phyloP scores from a whole-genome alignment of 2,113 vertebrate species.

The Notarius lentiginosus region DNA sequence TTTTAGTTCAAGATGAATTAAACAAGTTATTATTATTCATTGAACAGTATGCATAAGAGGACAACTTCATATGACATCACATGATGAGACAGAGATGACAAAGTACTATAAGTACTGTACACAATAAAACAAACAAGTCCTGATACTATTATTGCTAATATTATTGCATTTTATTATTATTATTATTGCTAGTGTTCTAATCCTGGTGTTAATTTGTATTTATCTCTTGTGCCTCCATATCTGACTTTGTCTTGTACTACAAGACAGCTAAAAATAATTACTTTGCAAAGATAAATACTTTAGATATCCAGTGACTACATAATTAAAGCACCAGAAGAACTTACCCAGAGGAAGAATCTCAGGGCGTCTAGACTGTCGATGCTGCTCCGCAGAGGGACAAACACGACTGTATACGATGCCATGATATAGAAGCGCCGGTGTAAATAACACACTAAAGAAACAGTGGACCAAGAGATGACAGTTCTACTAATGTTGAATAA shows the following conservation, averaged over 20 bases:
- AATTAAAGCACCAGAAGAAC: background rate
- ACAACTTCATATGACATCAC: background rate
- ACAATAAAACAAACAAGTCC: background rate
- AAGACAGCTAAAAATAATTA: background rate
- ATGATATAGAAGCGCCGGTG: background rate
- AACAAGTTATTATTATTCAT: too few species aligned
- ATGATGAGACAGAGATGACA: background rate
- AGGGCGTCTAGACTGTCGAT: constrained; percentile 30
- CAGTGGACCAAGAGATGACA: background rate
- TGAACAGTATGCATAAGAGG: background rate
- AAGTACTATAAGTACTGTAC: background rate
- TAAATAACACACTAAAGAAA: constrained; percentile 7
- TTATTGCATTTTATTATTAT: background rate
- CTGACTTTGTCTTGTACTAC: background rate
- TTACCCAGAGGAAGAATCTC: constrained; percentile 47
- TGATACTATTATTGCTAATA: background rate
- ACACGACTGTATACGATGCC: constrained; percentile 39
- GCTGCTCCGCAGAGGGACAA: constrained; percentile 21
- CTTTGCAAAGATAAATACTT: background rate
- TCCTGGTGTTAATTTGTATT: background rate
- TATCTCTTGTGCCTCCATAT: background rate
- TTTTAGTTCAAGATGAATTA: too few species aligned
- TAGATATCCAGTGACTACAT: background rate
- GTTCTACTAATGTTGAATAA: background rate
- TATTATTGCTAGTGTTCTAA: background rate